These are phyloP conservation scores for Tubulanus polymorphus DNA, from an alignment of 2,888 invertebrate species.

Conservation along the genomic window DNA sequence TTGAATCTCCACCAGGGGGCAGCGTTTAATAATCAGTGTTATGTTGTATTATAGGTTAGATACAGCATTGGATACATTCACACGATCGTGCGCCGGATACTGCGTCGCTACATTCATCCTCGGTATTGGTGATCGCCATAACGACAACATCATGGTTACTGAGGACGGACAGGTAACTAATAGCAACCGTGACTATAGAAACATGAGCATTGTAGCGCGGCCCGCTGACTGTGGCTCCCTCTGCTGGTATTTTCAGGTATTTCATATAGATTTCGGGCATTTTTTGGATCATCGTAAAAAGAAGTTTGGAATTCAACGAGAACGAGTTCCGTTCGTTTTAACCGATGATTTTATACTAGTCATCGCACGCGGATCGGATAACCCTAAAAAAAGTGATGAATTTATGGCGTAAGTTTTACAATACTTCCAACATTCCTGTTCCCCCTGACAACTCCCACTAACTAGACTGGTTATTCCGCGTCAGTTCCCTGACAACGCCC, in stretches of 20 bases:
- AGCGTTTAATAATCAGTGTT: neutral
- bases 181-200: too few relatives aligned
- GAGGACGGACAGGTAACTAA: slow-evolving; percentile 57
- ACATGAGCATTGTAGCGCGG: too few relatives aligned
- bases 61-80: slow-evolving; percentile 60
- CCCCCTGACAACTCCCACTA: too few relatives aligned
- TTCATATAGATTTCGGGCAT: slow-evolving; percentile 65
- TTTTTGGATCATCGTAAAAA: slow-evolving; percentile 63
- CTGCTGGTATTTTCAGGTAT: slow-evolving; percentile 53
- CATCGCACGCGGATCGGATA: slow-evolving; percentile 59
- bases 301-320: slow-evolving; percentile 62
- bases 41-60: slow-evolving; percentile 52
- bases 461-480: too few relatives aligned
- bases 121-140: slow-evolving; percentile 63
- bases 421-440: too few relatives aligned
- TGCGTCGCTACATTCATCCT: slow-evolving; percentile 63
- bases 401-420: too few relatives aligned
- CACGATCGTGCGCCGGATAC: slow-evolving; percentile 62
- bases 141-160: slow-evolving; percentile 63
- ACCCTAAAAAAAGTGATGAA: slow-evolving; percentile 57
- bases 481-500: too few relatives aligned
- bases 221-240: neutral
- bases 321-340: slow-evolving; percentile 62
- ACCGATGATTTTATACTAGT: slow-evolving; percentile 62
- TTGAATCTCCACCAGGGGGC: neutral